A percentile compares a stretch with the other conserved stretches of the same genome.
Conservation (phyloP, 2,797 vertebrate genomes). For the Delichon dasypus region DNA sequence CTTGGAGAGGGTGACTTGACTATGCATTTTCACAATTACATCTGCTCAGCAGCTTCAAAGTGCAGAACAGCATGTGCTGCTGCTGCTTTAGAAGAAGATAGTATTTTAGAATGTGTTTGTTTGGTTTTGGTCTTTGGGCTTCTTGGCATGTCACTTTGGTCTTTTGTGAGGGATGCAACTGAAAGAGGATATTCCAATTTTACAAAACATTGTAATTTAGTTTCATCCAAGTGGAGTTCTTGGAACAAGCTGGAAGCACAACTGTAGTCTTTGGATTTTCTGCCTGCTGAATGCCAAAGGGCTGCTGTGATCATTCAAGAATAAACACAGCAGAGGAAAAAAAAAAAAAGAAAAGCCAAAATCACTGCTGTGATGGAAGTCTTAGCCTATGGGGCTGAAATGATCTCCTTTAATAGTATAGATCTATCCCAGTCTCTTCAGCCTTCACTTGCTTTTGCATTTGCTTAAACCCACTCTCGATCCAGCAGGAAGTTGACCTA, state of each 20-base stretch:
- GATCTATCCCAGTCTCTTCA: neutral
- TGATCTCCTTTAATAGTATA: neutral
- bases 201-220: slow-evolving; percentile 33
- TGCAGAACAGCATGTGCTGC: slow-evolving; percentile 20
- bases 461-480: neutral
- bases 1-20: neutral
- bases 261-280: slow-evolving; percentile 52
- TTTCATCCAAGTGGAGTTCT: slow-evolving; percentile 16
- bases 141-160: slow-evolving; percentile 1
- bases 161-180: slow-evolving; percentile 11
- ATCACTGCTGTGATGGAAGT: neutral
- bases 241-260: slow-evolving; percentile 39
- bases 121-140: slow-evolving; percentile 10
- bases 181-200: slow-evolving; percentile 45
- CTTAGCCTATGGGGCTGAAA: neutral
- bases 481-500: neutral
- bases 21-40: neutral
- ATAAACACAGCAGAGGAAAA: neutral
- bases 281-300: neutral
- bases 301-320: slow-evolving; percentile 1
- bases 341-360: neutral
- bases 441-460: neutral
- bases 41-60: slow-evolving; percentile 1
- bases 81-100: neutral
- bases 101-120: slow-evolving; percentile 21